Conservation (phyloP, 2,888 invertebrate species). For the Caenorhabditis becei region DNA sequence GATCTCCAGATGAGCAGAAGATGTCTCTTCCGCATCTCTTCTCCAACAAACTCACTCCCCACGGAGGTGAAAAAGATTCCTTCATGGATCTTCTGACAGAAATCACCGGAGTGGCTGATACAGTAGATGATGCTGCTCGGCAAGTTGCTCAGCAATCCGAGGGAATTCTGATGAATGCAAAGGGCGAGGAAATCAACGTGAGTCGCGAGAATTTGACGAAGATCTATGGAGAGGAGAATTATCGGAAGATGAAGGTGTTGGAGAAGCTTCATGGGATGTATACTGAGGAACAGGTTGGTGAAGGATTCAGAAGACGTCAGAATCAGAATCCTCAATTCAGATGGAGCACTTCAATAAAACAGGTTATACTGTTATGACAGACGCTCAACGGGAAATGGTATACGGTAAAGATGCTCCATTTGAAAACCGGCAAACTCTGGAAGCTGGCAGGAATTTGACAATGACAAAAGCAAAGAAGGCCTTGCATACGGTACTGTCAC, state of each 20-base stretch:
- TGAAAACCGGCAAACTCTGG: slow-evolving; percentile 33
- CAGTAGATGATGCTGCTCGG: slow-evolving; percentile 59
- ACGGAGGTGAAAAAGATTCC: slow-evolving; percentile 69
- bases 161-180: slow-evolving; percentile 64
- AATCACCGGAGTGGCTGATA: slow-evolving; percentile 69
- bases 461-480: slow-evolving; percentile 40
- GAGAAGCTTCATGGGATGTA: slow-evolving; percentile 70
- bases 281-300: slow-evolving; percentile 67
- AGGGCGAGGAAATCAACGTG: slow-evolving; percentile 63
- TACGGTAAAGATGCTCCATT: slow-evolving; percentile 69
- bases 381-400: slow-evolving; percentile 68
- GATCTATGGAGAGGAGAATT: slow-evolving; percentile 70
- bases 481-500: slow-evolving; percentile 28
- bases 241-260: slow-evolving; percentile 69
- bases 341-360: slow-evolving; percentile 70
- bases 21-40: slow-evolving; percentile 40
- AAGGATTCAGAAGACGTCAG: not conserved
- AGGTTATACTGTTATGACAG: slow-evolving; percentile 72
- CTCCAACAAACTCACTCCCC: slow-evolving; percentile 16
- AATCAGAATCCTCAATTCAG: slow-evolving; percentile 37
- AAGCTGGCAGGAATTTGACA: slow-evolving; percentile 52
- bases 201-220: slow-evolving; percentile 71
- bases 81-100: slow-evolving; percentile 77
- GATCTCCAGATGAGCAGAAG: slow-evolving; percentile 66
- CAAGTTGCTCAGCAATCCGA: slow-evolving; percentile 44